Base-by-base conservation (phyloP, 2,797 vertebrate genomes). In the Muraenolepis orangiensis region DNA sequence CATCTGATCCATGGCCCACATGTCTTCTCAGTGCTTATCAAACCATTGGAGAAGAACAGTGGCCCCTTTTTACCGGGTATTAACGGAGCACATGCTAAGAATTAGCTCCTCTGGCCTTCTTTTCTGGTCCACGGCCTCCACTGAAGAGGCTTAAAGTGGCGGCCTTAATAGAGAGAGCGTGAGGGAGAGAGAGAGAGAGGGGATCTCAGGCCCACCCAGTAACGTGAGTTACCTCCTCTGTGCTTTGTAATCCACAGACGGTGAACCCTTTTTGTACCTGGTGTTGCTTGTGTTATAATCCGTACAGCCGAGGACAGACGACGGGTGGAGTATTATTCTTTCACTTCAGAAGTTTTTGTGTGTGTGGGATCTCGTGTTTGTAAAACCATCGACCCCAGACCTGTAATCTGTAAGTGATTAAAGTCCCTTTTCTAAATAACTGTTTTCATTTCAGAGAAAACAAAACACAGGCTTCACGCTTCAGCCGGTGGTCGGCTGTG, bases 51-150 rank as follows among this genome's bases (percentile, higher is more conserved):
- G 80, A 79, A 76, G 66, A 78, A 78, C 78, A 2, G 68, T 32
- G 71, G 71, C 74, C 75, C 71, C 84, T 83, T 85, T 84, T 87
- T 81, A 67, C 82, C 77, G 81, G 81, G 91, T 84, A 91, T 92
- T 92, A 91, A 72, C 72, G 73, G 79, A 80, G 90, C 93, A 92
- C 92, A 93, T 94, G 93, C 85, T 88, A 87, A 64, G 87, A 92
- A 93, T 94, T 93, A 93, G 71, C 80, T 76, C 74, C 73, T 78
- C 91, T 86, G 91, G 89, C 90, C 90, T 77, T 74, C 32, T 68
- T 85, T 85, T 86, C 76, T 72, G 66, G 77, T 82, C 82, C 80
- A 74, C 86, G 74, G 76, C 87, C 66, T 84, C 40, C 31, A 61
- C 76, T 87, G 78, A 88, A 74, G 74, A 80, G 85, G 87, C 87